Evolutionary conservation across 2,888 invertebrate genomes (phyloP), one percentile per base, ranked within the genome.

Genomic region (Acleris cristana): DNA sequence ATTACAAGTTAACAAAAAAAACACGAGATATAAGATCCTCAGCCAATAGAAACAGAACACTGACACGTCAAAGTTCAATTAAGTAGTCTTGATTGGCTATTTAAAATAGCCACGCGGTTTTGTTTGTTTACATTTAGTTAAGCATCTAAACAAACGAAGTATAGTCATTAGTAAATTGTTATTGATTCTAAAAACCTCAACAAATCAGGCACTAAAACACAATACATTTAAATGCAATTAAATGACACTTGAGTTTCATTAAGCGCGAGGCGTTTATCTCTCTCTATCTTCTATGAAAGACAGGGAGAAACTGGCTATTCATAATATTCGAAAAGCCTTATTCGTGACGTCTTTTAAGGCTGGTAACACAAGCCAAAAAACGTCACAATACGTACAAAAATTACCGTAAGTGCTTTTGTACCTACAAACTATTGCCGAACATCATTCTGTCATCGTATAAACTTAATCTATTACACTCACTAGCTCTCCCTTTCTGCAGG

Each of bases 371-470:
- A 51, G 40, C 40, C 40, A 44, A 56, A 56, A 19, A 49, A 45
- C 54, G 55, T 44, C 60, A 65, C 58, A 61, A 56, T 52, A 61
- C 26, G 34, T 64, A 64, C 40, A 56, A 8, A 48, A 10, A 65
- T n/a, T 65, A 49, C 58, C 23, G 26, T 26, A 45, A 12, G 16
- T 45, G 16, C n/a, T n/a, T 45, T 10, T 12, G 40, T 56, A 68
- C 60, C 77, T 83, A 92, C 75, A 93, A 78, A 77, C 92, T 93
- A 74, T 94, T 94, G 0, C 93, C 93, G 73, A 94, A 94, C 97
- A 98, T 98, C 94, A 98, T 97, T 53, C 98, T 94, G 82, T 98
- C 98, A 77, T 98, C 97, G 78, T 97, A 98, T 21, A 98, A 89
- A 55, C 98, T 98, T 76, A 98, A 94, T 72, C 98, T 94, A 72